Evolutionary conservation across 2,113 vertebrate genomes (phyloP).

Genomic region (Hydrochoerus hydrochaeris): DNA sequence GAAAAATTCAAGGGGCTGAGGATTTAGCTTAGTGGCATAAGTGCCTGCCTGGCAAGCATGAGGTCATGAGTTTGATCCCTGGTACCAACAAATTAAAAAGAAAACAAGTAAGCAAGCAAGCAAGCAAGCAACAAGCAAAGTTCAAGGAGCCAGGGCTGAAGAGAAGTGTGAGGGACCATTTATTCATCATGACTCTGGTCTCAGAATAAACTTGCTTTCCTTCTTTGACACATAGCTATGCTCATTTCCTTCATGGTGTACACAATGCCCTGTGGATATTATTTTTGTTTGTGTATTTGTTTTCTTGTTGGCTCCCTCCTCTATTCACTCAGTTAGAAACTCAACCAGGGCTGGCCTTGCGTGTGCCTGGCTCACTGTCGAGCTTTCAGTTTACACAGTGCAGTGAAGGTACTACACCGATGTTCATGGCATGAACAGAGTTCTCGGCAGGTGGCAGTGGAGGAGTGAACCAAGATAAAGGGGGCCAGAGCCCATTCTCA

Average conservation of each 20-base stretch:
- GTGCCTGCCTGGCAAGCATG: no score
- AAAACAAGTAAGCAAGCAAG: no score
- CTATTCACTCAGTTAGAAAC: background rate
- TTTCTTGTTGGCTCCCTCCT: background rate
- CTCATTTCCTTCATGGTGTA: background rate
- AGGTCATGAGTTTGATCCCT: no score
- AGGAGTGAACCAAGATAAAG: background rate
- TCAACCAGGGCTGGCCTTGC: background rate
- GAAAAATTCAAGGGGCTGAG: background rate
- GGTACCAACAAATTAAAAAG: no score
- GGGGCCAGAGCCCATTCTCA: no score
- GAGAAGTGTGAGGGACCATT: background rate
- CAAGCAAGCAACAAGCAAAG: background rate
- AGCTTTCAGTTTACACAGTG: background rate
- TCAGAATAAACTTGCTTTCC: background rate
- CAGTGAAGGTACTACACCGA: background rate
- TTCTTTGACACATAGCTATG: background rate
- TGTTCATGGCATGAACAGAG: no score
- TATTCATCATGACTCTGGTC: background rate
- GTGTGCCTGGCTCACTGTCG: background rate
- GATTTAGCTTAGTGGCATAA: background rate
- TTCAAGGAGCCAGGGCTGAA: background rate
- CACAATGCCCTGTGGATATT: background rate
- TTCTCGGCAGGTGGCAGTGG: background rate
- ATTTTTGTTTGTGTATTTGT: background rate